These are phyloP conservation scores for Calameuta idolon DNA, from an alignment of 2,888 invertebrate genomes.

Conservation along the genomic window DNA sequence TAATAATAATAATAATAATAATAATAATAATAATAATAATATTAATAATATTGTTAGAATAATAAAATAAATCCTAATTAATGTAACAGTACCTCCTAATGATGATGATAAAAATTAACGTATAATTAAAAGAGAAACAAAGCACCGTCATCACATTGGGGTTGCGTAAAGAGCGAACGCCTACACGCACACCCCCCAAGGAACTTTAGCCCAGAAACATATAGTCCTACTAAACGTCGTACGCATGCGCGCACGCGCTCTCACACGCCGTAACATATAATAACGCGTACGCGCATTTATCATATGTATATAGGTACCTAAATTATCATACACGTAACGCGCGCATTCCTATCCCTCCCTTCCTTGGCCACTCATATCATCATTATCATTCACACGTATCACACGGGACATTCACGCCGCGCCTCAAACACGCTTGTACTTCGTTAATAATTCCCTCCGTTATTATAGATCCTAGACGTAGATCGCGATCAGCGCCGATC, in stretches of 20 bases:
- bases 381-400: conserved; percentile 3
- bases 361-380: background rate
- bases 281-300: conserved; percentile 21
- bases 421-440: background rate
- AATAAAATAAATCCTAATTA: conserved; percentile 58
- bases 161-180: conserved; percentile 39
- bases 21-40: too few relatives aligned
- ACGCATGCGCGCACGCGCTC: conserved; percentile 18
- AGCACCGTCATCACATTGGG: conserved; percentile 66
- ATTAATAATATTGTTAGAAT: conserved; percentile 42
- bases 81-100: conserved; percentile 46
- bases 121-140: conserved; percentile 57
- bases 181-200: conserved; percentile 49
- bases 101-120: conserved; percentile 42
- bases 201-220: conserved; percentile 63
- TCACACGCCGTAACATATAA: conserved; percentile 20
- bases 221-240: conserved; percentile 31
- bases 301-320: conserved; percentile 9
- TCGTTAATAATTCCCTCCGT: background rate
- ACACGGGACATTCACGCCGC: background rate
- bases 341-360: conserved; percentile 5
- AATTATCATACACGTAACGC: background rate
- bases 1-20: conserved; percentile 35
- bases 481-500: background rate
- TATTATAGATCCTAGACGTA: background rate